Conservation (phyloP, 37 sponge, comb jelly and placozoan genomes). For the Theonella swinhoei region DNA sequence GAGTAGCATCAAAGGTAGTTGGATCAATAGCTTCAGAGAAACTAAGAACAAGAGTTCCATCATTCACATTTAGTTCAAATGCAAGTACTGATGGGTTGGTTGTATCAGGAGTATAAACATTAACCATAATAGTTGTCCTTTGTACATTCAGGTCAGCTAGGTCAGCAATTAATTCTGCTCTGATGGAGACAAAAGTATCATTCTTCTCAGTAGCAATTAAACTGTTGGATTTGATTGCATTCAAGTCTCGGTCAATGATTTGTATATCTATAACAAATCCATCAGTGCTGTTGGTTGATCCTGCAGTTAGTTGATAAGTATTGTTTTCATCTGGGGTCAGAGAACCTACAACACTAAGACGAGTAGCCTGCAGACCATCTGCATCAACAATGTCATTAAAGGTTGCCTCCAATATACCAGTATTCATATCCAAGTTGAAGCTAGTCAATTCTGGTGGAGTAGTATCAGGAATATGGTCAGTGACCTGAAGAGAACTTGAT, state of each 20-base stretch:
- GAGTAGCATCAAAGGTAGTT: conserved; percentile 66
- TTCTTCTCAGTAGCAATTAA: conserved; percentile 54
- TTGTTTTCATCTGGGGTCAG: conserved; percentile 10
- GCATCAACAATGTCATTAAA: conserved; percentile 78
- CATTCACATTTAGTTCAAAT: conserved; percentile 64
- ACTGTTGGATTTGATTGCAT: conserved; percentile 77
- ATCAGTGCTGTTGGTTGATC: conserved; percentile 60
- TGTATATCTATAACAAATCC: conserved; percentile 55
- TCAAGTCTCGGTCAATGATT: conserved; percentile 59
- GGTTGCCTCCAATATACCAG: conserved; percentile 43
- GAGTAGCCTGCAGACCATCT: conserved; percentile 37
- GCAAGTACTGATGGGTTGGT: conserved; percentile 59
- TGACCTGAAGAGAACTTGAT: conserved; percentile 9
- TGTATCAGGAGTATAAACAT: conserved; percentile 57
- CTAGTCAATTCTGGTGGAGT: conserved; percentile 66
- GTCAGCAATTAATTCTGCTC: conserved; percentile 80
- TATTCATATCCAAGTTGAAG: conserved; percentile 79
- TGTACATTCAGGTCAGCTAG: conserved; percentile 49
- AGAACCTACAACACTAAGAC: conserved; percentile 53
- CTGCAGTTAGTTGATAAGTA: conserved; percentile 55
- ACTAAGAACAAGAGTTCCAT: conserved; percentile 68
- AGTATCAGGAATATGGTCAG: conserved; percentile 43
- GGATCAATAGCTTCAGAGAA: conserved; percentile 83
- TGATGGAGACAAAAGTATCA: conserved; percentile 64
- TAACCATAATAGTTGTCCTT: conserved; percentile 25